A percentile compares a stretch with the other conserved stretches of the same genome.
phyloP scores from a whole-genome alignment of 2,797 vertebrate species.

The Dendrocincla fuliginosa region DNA sequence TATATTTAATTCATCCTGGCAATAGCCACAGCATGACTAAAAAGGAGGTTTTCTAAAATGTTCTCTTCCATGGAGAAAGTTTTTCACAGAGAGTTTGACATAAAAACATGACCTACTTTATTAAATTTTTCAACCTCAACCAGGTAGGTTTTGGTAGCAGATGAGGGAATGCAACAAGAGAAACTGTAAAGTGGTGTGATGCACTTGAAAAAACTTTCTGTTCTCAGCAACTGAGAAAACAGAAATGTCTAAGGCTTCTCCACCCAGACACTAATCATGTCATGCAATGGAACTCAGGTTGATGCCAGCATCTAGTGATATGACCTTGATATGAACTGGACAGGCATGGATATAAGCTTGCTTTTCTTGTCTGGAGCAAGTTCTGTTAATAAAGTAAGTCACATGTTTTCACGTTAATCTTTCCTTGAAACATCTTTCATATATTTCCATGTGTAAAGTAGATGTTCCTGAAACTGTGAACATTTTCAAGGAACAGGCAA shows the following conservation, averaged over 20 bases:
- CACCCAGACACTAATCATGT: not conserved
- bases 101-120: not conserved
- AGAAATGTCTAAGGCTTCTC: not conserved
- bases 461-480: not conserved
- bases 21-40: not conserved
- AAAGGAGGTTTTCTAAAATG: not conserved
- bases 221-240: not conserved
- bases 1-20: not conserved
- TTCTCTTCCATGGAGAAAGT: not conserved
- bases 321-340: not conserved
- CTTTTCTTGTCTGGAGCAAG: not conserved
- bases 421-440: not conserved
- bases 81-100: not conserved
- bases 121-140: not conserved
- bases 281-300: not conserved
- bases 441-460: not conserved
- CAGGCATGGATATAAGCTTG: not conserved
- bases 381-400: not conserved
- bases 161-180: not conserved
- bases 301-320: not conserved
- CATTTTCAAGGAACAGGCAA: not conserved
- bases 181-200: not conserved
- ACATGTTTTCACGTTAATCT: not conserved
- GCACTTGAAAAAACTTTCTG: not conserved
- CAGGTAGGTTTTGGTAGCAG: not conserved